Evolutionary conservation across 1,140 invertebrate genomes (phyloP).

Genomic region (Cepaea nemoralis): DNA sequence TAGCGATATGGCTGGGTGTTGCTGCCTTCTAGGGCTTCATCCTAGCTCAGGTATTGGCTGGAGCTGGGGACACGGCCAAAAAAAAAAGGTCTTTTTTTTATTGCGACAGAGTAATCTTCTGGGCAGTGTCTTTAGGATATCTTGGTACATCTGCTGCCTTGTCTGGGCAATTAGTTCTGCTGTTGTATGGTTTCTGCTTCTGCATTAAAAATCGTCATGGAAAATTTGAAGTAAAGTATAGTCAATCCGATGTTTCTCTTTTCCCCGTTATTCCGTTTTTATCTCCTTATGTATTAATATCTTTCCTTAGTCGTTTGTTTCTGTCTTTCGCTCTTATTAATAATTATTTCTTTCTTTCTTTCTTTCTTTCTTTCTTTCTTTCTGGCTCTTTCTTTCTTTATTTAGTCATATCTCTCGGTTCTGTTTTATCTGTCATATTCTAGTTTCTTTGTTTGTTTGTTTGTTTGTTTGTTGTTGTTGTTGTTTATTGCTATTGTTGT

Average conservation of each 20-base stretch:
- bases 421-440: no score
- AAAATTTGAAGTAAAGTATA: no score
- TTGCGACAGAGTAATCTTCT: neutral
- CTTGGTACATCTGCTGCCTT: neutral
- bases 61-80: no score
- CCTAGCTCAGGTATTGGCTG: neutral
- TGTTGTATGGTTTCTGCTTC: neutral
- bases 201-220: no score
- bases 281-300: neutral
- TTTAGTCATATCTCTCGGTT: no score
- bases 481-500: no score
- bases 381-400: neutral
- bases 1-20: slow-evolving; percentile 11
- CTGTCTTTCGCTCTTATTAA: neutral
- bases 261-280: neutral
- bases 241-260: neutral
- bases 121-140: neutral
- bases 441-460: no score
- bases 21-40: neutral
- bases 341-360: neutral
- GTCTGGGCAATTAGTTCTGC: neutral
- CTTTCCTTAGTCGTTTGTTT: neutral
- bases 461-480: no score
- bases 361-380: neutral
- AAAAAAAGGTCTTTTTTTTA: neutral